Evolutionary conservation across 1,140 invertebrate species (phyloP), one percentile per base, ranked within the genome.

Genomic region (Medauroidea extradentata): DNA sequence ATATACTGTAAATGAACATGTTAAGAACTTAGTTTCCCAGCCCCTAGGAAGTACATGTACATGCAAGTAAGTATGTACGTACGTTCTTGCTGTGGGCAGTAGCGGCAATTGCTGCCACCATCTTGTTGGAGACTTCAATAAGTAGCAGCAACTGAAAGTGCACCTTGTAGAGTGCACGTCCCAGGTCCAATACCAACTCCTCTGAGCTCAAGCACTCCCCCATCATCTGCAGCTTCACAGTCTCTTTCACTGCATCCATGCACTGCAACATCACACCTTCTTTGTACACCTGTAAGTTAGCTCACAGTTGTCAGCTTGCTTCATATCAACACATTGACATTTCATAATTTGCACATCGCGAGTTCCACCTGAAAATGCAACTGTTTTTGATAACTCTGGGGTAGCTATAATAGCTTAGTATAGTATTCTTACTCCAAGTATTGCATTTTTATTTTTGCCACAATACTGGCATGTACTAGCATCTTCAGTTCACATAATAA

Each of bases 131-230:
- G 16, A 91, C 90, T 76, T 98, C 94, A 48, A 96, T 84, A 2
- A 99, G 77, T 21, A 97, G 73, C 9, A 97, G 76, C 13, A 98
- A 78, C 71, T 98, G 96, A 69, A 98, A 96, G 70, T 96, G 91
- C 3, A 98, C 79, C 70, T 95, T 95, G 74, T 97, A 96, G 9
- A 97, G 77, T 48, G 87, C 83, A 65, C 88, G 83, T 16, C 91
- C 93, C 24, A 96, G 73, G 60, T 94, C 90, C 9, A 87, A 64
- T 1, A 85, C 70, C 65, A 84, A 82, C 63, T 89, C 83, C 57
- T 86, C 83, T 18, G 81, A 61, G 11, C 74, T 75, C 29, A 74
- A 55, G 63, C 84, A 84, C 67, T 82, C 87, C 21, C 85, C 84
- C 8, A 90, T 75, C 0, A 84, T 77, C 64, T 89, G 86, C 16